Conservation (phyloP, 2,113 vertebrate genomes). For the Dromaius novaehollandiae region DNA sequence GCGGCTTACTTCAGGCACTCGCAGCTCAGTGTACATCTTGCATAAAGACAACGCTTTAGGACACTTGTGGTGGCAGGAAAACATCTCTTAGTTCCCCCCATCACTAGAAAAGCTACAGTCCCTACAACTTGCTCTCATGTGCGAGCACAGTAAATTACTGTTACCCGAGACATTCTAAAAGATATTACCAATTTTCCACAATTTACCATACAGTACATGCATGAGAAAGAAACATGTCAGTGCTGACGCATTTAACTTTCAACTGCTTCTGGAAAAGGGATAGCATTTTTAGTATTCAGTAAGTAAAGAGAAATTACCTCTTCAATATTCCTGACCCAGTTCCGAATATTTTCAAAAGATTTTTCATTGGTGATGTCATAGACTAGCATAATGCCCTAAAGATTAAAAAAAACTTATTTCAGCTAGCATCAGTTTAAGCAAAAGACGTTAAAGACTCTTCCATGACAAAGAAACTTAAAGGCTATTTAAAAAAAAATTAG, state of each 20-base stretch:
- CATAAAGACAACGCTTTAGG: rapidly evolving
- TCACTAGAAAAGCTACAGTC: not conserved
- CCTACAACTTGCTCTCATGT: rapidly evolving
- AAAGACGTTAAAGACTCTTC: not conserved
- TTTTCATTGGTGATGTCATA: slow-evolving; percentile 98
- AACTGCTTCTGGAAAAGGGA: not conserved
- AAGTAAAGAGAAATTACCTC: slow-evolving; percentile 78
- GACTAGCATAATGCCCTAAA: slow-evolving; percentile 95
- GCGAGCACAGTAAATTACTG: rapidly evolving
- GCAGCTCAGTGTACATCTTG: rapidly evolving
- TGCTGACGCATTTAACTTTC: not conserved
- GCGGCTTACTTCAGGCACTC: not conserved
- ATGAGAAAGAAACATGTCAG: rapidly evolving
- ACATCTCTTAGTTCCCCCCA: rapidly evolving
- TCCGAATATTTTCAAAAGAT: slow-evolving; percentile 97
- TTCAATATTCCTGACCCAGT: slow-evolving; percentile 97
- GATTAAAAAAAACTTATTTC: not conserved
- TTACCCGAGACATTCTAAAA: rapidly evolving
- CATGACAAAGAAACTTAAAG: rapidly evolving
- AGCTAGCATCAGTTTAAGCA: not conserved
- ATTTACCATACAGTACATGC: rapidly evolving
- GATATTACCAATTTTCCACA: not conserved
- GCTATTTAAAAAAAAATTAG: rapidly evolving
- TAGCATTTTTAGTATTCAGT: rapidly evolving
- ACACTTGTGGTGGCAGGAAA: rapidly evolving